Base-by-base conservation (phyloP, 2,797 vertebrate species). In the Bufotes viridis region DNA sequence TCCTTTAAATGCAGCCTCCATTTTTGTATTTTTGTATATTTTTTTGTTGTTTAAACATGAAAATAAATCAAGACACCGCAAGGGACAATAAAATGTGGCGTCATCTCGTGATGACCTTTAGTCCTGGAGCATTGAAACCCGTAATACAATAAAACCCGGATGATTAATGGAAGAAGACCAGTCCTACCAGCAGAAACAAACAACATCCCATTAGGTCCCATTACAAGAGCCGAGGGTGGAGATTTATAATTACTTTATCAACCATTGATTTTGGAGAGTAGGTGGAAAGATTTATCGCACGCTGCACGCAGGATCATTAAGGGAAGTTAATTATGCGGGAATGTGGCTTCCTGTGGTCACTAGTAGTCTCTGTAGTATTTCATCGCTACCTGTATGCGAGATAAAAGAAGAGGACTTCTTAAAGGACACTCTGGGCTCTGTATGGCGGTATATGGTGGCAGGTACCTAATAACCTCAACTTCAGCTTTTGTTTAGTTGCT, bases 241-340 rank as follows among this genome's bases (percentile, higher is more conserved):
- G 82, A 87, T 81, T 57, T 74, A 82, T 83, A 91, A 90, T 91
- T 90, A 85, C 90, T 91, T 90, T 90, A 90, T 87, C 86, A 90
- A 84, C 67, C 84, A 91, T 85, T 85, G 90, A 89, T 91, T 90
- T 87, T 81, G 84, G 85, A 92, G 93, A 88, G 61, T 18, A 42
- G 78, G 79, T 91, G 81, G 86, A 85, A 81, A 90, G 90, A 91
- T 86, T 87, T 90, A 87, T 87, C 90, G 88, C 82, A 78, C 42
- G 12, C 90, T 69, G 79, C 0, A 53, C 89, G 82, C 89, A 55
- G 88, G 85, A 88, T 87, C 70, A 83, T 93, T 91, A 93, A 84
- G 53, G 90, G 85, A 92, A 90, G 85, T 92, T 90, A 92, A 91
- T 93, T 91, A 91, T 91, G 91, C 84, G 91, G 87, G 84, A 89